These are phyloP conservation scores for Meliscaeva auricollis DNA, from an alignment of 2,888 invertebrate genomes.

Conservation along the genomic window DNA sequence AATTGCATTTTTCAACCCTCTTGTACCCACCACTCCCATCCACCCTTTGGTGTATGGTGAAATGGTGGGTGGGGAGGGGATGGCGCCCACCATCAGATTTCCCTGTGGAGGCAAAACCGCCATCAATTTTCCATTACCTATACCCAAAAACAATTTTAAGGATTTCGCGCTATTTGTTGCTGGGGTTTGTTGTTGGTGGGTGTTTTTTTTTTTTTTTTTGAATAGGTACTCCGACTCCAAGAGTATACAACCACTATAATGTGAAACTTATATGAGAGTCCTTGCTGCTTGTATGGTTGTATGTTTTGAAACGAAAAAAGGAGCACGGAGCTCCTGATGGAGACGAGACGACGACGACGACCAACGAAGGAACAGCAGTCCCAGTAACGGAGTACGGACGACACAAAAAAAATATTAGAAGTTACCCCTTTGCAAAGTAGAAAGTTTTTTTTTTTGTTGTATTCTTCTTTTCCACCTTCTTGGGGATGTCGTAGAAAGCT, in stretches of 20 bases:
- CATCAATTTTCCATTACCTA: constrained; percentile 76
- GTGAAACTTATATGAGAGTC: constrained; percentile 35
- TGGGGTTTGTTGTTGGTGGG: constrained; percentile 55
- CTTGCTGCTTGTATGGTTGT: constrained; percentile 32
- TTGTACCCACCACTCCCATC: constrained; percentile 13
- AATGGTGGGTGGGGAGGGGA: not conserved
- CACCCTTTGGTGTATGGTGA: constrained; percentile 17
- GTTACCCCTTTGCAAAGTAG: constrained; percentile 58
- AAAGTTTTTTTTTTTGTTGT: constrained; percentile 3
- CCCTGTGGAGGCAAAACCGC: constrained; percentile 69
- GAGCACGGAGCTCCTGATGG: constrained; percentile 10
- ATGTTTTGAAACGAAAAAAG: constrained; percentile 14
- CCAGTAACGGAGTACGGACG: constrained; percentile 34
- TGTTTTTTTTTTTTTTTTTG: too few species aligned
- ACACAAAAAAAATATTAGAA: constrained; percentile 39
- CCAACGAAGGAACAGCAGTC: constrained; percentile 13
- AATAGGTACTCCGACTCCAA: constrained; percentile 3
- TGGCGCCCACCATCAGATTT: constrained; percentile 56
- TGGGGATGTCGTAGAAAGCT: constrained; percentile 15
- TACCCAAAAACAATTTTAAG: constrained; percentile 76
- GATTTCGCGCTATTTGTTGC: constrained; percentile 64
- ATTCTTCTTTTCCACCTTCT: constrained; percentile 31
- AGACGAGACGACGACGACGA: constrained; percentile 2
- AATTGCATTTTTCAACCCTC: constrained; percentile 70
- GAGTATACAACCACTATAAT: constrained; percentile 21